Evolutionary conservation across 2,888 invertebrate genomes (phyloP).

Genomic region (Callimorpha dominula): DNA sequence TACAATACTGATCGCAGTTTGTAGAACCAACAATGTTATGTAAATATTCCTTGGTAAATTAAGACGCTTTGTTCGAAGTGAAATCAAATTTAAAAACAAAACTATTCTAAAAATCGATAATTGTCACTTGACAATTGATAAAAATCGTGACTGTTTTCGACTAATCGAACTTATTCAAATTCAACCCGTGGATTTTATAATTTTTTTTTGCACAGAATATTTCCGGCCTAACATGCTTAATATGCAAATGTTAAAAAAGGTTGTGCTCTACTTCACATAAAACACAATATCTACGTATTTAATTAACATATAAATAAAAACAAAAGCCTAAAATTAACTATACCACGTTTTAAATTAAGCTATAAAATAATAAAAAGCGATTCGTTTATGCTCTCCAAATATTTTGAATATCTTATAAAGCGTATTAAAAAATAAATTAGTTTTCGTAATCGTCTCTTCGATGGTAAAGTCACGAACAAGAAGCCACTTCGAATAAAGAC

Average conservation of each 20-base stretch:
- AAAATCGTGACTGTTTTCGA: too few relatives aligned
- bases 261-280: background rate
- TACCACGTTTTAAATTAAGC: constrained; percentile 33
- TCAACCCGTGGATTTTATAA: too few relatives aligned
- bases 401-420: constrained; percentile 30
- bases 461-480: constrained; percentile 37
- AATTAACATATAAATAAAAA: background rate
- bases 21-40: background rate
- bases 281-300: background rate
- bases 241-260: background rate
- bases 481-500: constrained; percentile 28
- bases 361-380: constrained; percentile 34
- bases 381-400: constrained; percentile 26
- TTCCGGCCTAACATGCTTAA: background rate
- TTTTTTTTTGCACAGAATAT: too few relatives aligned
- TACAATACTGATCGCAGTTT: background rate
- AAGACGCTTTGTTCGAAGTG: background rate
- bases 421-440: constrained; percentile 48
- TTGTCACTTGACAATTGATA: background rate
- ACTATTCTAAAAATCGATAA: background rate
- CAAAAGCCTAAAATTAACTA: background rate
- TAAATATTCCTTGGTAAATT: background rate
- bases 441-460: constrained; percentile 39
- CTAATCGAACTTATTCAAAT: too few relatives aligned
- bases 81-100: too few relatives aligned